Evolutionary conservation across 2,113 vertebrate genomes (phyloP).

Genomic region (Aspiorhynchus laticeps): DNA sequence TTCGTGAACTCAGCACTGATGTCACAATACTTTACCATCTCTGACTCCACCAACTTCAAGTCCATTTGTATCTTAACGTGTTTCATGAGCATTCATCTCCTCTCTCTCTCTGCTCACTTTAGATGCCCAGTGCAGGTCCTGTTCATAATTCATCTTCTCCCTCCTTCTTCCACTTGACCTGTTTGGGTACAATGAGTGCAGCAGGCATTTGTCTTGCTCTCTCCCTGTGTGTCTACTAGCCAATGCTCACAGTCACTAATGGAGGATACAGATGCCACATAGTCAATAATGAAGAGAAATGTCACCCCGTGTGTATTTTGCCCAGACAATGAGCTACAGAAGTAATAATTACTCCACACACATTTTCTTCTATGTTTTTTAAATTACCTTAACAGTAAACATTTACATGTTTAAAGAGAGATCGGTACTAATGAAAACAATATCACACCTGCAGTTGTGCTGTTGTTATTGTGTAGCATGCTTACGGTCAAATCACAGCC

Average conservation of each 20-base stretch:
- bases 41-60: constrained; percentile 61
- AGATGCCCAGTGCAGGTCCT: constrained; percentile 62
- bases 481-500: not conserved
- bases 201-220: constrained; percentile 47
- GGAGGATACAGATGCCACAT: constrained; percentile 1
- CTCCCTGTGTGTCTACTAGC: constrained; percentile 29
- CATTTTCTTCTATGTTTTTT: not conserved
- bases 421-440: not conserved
- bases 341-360: not conserved
- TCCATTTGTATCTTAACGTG: constrained; percentile 47
- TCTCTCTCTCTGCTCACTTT: constrained; percentile 57
- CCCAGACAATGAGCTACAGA: constrained; percentile 2
- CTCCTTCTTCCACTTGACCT: constrained; percentile 67
- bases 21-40: constrained; percentile 71
- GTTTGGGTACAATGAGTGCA: constrained; percentile 61
- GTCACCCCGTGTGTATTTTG: not conserved
- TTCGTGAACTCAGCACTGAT: constrained; percentile 52
- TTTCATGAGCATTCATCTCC: constrained; percentile 58
- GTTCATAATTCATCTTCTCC: constrained; percentile 72
- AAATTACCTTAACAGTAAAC: not conserved
- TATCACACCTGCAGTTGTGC: not conserved
- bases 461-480: not conserved
- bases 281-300: constrained; percentile 44
- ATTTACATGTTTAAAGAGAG: not conserved
- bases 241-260: constrained; percentile 35